phyloP scores from a whole-genome alignment of 2,797 vertebrate species.

The Cyclopterus lumpus region DNA sequence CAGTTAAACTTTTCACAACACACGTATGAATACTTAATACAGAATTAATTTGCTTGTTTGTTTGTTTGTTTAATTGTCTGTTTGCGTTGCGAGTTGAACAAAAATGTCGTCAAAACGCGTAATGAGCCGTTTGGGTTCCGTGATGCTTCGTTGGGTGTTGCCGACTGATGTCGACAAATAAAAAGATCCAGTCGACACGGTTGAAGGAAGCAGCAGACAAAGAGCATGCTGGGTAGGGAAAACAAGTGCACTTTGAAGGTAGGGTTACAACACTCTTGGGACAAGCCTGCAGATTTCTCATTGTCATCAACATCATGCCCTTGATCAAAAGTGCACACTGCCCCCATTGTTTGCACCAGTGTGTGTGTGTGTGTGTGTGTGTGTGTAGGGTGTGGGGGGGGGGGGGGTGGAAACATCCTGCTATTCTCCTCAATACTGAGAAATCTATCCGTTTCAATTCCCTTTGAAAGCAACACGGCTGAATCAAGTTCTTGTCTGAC shows the following conservation, averaged over 20 bases:
- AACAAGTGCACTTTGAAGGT: slow-evolving; percentile 66
- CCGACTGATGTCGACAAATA: slow-evolving; percentile 47
- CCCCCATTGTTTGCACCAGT: slow-evolving; percentile 63
- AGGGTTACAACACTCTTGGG: slow-evolving; percentile 70
- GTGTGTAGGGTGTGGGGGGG: no score
- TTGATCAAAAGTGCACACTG: slow-evolving; percentile 74
- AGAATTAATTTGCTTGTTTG: background rate
- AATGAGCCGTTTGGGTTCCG: slow-evolving; percentile 34
- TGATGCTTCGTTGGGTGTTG: slow-evolving; percentile 30
- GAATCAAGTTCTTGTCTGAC: slow-evolving; percentile 69
- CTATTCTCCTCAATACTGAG: slow-evolving; percentile 34
- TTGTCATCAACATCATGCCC: slow-evolving; percentile 71
- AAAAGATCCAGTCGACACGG: slow-evolving; percentile 40
- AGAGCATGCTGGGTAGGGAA: slow-evolving; percentile 47
- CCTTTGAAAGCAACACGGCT: slow-evolving; percentile 65
- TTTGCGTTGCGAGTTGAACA: slow-evolving; percentile 3
- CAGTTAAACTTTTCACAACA: background rate
- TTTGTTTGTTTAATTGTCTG: background rate
- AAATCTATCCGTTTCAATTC: slow-evolving; percentile 64
- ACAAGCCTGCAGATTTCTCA: slow-evolving; percentile 65
- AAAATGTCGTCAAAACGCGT: slow-evolving; percentile 10
- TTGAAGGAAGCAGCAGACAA: slow-evolving; percentile 44
- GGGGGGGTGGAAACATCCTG: slow-evolving; percentile 37
- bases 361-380: background rate
- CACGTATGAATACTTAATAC: background rate